Base-by-base conservation (phyloP, 2,888 invertebrate species). In the Acronicta aceris region DNA sequence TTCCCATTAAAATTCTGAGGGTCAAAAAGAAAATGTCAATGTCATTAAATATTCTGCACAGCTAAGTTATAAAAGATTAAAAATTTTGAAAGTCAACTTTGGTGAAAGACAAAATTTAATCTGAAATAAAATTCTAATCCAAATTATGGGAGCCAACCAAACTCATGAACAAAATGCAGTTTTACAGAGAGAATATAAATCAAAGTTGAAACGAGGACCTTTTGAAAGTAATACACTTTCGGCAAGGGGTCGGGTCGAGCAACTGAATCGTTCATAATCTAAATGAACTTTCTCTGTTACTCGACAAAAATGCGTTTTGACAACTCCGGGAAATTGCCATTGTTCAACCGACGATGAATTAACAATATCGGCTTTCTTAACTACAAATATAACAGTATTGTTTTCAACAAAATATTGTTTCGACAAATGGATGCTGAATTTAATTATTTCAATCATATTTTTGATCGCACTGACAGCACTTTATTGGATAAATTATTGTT, bases 241-340 rank as follows among this genome's bases (percentile, higher is more conserved):
- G 17, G 12, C 17, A 51, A 40, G 9, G n/a, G 12, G 12, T 56
- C 21, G 10, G 27, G 9, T 21, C 52, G 27, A 59, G 17, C 16
- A 47, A 58, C 21, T 69, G 58, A 59, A 54, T 41, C 60, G 58
- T 65, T 59, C 57, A 46, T 75, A 79, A 78, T 79, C 54, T 69
- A 70, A 79, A 82, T 74, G 56, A 74, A 64, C 59, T 64, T 67
- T 53, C 47, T 53, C 43, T 54, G 45, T 45, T 40, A 16, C 36
- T 57, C 50, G 36, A 59, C 60, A 59, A 71, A 72, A 70, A 69
- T 43, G 25, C 21, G 43, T 56, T 69, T 72, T 54, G 27, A 59
- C 58, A 53, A 49, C 66, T 49, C 27, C 36, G 49, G 65, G 69
- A 75, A 71, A 75, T 67, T 60, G 46, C 59, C 59, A 59, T 72